Conservation (phyloP, 2,797 vertebrate species). For the Syndactyla subalaris region DNA sequence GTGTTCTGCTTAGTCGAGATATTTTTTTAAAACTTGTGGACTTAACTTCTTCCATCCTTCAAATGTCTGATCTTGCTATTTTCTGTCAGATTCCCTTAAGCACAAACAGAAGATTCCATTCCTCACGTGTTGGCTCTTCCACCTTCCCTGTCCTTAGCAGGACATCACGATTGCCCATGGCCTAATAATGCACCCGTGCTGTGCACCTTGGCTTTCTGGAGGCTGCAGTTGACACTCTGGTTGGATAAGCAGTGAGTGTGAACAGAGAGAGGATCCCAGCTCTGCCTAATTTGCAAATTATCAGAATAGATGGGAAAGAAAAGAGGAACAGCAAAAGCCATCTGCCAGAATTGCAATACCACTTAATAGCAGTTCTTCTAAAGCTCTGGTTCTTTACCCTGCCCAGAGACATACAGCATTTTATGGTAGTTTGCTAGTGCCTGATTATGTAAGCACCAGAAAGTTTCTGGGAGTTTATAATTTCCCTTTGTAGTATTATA, state of each 20-base stretch:
- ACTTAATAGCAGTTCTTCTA: not conserved
- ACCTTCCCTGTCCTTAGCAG: not conserved
- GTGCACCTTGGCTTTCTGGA: rapidly evolving
- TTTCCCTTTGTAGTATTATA: not conserved
- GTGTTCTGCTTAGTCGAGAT: rapidly evolving
- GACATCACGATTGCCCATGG: rapidly evolving
- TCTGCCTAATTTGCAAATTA: not conserved
- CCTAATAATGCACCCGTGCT: rapidly evolving
- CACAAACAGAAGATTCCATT: not conserved
- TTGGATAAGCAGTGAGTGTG: not conserved
- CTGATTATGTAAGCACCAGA: not conserved
- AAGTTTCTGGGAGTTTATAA: not conserved
- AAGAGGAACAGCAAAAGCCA: not conserved
- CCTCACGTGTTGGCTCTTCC: not conserved
- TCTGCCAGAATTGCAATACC: not conserved
- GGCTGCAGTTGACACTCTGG: not conserved
- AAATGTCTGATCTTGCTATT: not conserved
- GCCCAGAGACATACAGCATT: not conserved
- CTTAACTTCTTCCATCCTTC: not conserved
- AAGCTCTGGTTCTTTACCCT: not conserved
- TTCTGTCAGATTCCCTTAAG: not conserved
- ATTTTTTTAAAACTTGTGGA: not conserved
- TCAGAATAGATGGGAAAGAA: not conserved
- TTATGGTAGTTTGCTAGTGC: not conserved
- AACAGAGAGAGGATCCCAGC: not conserved